Base-by-base conservation (phyloP, 2,113 vertebrate species). In the Dolichallabes microphthalmus region DNA sequence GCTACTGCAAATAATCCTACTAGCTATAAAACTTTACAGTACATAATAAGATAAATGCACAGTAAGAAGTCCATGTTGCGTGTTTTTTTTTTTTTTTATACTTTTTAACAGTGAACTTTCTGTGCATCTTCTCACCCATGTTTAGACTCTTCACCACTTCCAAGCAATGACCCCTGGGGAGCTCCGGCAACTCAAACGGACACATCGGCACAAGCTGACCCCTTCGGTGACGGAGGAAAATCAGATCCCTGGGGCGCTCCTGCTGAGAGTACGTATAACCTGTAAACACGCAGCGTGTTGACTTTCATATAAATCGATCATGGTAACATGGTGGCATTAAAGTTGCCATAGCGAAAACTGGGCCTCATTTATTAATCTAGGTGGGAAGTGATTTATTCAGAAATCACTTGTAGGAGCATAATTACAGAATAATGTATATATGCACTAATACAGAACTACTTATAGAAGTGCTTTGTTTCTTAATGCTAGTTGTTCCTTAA, bases 231-330 rank as follows among this genome's bases (percentile, higher is more conserved):
- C 12, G 90, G 90, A 52, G 80, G 87, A 10, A 69, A 84, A 57
- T 92, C 92, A 84, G 93, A 94, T 82, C 89, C 93, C 1, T 95
- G 94, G 94, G 93, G 92, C 35, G 79, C 89, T n/a, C 86, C 91
- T 0, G 88, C 89, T 79, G 86, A 74, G 53, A 76, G 88, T 12
- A 66, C 85, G 50, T n/a, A n/a, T n/a, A n/a, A 89, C 75, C 71
- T 86, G 90, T 1, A 87, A 80, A 73, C 88, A 88, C 88, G 91
- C 88, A 92, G 89, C 66, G 0, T 8, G 68, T 0, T 50, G 22
- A 45, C 35, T 11, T 71, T 35, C 63, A 5, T 14, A 9, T 7
- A 17, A 68, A 32, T 32, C 12, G 14, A 32, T 50, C 39, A 0
- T 74, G 4, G 22, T 25, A 50, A 74, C 39, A 12, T 12, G 45